Base-by-base conservation (phyloP, 2,113 vertebrate genomes). In the Erinaceus europaeus region DNA sequence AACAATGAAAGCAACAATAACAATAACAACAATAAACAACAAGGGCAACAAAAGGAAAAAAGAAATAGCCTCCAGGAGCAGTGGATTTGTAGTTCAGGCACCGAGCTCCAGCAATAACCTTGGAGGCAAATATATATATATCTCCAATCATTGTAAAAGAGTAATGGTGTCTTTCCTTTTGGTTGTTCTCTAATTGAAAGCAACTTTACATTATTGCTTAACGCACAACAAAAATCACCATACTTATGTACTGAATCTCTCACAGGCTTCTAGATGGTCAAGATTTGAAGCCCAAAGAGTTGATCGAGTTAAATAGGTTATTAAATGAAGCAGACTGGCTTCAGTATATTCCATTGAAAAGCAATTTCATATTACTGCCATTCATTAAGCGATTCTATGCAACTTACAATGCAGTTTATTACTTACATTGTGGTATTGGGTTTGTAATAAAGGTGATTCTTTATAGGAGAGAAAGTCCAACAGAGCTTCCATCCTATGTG, bases 361-460 rank as follows among this genome's bases (percentile, higher is more conserved):
- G 71, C 71, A 83, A 34, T 95, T 93, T 91, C 36, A 52, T 76
- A 9, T 88, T 86, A 88, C 86, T 88, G 62, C 53, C 40, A 59
- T 68, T 92, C 64, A 85, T 89, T 94, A 89, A 81, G 57, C 46
- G 85, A 64, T 87, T 38, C 88, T 38, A 7, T 78, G 44, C 59
- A 57, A 32, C 53, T 73, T 75, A 78, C 38, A 72, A 12, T 87
- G 42, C 50, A 86, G 59, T 78, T 89, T 44, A 90, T 92, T 90
- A 82, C 25, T 93, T 65, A 77, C 36, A 53, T 81, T 67, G 34
- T 75, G 67, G 11, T 62, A 68, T 23, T 65, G 53, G 59, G 34
- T 61, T 72, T 18, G 40, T 74, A 76, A 90, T 91, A 90, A 91
- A 71, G 25, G 46, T 52, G 80, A 38, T 89, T 86, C 86, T 84